Percentiles rank a stretch among this genome's conserved stretches.
Evolutionary conservation across 2,888 invertebrate genomes (phyloP).

Genomic region (Lepidonotus clava): DNA sequence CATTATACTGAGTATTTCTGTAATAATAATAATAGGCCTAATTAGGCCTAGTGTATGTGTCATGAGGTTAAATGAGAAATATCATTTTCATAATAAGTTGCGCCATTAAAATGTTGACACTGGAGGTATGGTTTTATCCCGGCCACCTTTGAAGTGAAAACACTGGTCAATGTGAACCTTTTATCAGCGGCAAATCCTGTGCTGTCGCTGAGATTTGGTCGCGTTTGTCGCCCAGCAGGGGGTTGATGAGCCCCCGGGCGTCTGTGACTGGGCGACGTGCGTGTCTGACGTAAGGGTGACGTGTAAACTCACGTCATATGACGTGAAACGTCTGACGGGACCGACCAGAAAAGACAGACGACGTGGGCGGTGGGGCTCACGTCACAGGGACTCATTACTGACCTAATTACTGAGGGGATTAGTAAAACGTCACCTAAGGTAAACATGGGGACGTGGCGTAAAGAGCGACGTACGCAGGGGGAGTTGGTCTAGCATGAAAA

Average conservation of each 20-base stretch:
- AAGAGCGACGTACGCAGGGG: not conserved
- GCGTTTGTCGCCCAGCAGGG: not conserved
- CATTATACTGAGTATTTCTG: not conserved
- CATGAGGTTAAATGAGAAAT: not conserved
- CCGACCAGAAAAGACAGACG: not conserved
- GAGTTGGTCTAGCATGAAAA: not conserved
- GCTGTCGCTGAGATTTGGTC: not conserved
- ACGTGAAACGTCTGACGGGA: not conserved
- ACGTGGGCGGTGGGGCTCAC: not conserved
- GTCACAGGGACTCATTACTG: not conserved
- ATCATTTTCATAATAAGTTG: not conserved
- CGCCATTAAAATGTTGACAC: not conserved
- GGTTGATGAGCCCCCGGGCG: not conserved
- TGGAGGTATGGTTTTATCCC: no score
- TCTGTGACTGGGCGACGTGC: not conserved
- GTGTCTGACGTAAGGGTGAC: not conserved
- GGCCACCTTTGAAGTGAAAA: not conserved
- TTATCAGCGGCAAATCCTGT: constrained; percentile 10
- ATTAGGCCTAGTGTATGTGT: not conserved
- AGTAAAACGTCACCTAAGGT: not conserved
- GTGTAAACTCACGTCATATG: not conserved
- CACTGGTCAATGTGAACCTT: not conserved
- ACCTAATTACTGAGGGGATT: not conserved
- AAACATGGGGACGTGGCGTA: not conserved
- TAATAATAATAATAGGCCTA: not conserved